Percentiles rank a stretch among this genome's conserved stretches.
Conservation (phyloP, 2,797 vertebrate genomes). For the Sciurus vulgaris region DNA sequence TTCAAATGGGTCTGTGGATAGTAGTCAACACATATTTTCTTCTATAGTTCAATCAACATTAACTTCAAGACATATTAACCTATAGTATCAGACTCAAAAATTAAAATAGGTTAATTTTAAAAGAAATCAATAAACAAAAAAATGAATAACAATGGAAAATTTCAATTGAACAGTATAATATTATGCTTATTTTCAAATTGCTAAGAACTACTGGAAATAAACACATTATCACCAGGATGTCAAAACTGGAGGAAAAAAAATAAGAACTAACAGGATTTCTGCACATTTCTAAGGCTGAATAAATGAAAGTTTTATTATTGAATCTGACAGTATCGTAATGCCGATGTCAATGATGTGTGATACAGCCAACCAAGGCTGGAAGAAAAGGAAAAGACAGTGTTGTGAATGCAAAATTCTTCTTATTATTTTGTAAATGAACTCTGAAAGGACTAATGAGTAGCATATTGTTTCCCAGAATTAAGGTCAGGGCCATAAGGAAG, state of each 20-base stretch:
- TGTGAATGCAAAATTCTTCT: not conserved
- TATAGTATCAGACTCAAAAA: not conserved
- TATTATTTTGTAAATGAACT: not conserved
- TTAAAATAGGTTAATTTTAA: constrained; percentile 37
- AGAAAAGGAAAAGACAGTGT: not conserved
- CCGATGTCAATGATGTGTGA: not conserved
- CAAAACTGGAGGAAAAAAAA: not conserved
- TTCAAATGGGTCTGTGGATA: not conserved
- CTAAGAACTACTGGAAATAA: not conserved
- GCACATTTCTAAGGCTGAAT: not conserved
- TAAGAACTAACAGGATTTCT: not conserved
- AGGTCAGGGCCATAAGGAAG: not conserved
- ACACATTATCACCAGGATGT: not conserved
- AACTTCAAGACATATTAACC: not conserved
- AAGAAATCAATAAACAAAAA: not conserved
- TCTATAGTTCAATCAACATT: not conserved
- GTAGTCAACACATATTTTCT: not conserved
- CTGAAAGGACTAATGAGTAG: not conserved
- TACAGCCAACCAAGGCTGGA: not conserved
- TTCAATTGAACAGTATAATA: not conserved
- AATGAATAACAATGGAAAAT: not conserved
- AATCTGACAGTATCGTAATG: not conserved
- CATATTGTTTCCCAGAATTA: not conserved
- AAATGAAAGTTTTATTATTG: constrained; percentile 15
- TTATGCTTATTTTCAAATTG: not conserved